A percentile compares a stretch with the other conserved stretches of the same genome.
Conservation (phyloP, 2,113 vertebrate species). For the Gobius niger region DNA sequence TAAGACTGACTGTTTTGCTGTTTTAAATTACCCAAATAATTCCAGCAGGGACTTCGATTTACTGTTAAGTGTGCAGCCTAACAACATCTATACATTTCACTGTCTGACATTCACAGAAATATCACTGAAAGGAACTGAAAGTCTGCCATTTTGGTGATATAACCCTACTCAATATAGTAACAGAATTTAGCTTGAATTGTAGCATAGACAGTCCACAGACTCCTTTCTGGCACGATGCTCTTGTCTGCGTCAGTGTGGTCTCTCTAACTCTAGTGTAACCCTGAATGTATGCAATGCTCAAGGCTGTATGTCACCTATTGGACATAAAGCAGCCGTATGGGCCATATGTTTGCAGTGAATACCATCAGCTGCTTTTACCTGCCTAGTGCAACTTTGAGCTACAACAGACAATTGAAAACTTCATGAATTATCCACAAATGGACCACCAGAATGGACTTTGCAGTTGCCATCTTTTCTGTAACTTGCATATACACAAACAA, state of each 20-base stretch:
- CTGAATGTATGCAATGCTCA: neutral
- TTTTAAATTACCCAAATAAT: too few species aligned
- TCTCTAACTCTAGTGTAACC: neutral
- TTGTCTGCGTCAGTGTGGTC: neutral
- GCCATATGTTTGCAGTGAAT: conserved; percentile 5
- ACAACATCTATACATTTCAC: too few species aligned
- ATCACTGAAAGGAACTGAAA: too few species aligned
- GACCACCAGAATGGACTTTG: too few species aligned
- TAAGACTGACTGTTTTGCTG: too few species aligned
- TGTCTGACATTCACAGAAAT: too few species aligned
- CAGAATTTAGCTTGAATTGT: neutral
- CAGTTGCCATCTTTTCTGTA: too few species aligned
- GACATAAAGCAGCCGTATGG: neutral
- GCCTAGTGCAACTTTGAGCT: conserved; percentile 24
- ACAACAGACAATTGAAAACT: conserved; percentile 29
- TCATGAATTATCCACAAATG: conserved; percentile 6
- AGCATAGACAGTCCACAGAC: neutral
- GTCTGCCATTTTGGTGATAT: too few species aligned
- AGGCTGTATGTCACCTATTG: neutral
- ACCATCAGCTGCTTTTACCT: conserved; percentile 2
- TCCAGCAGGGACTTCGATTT: too few species aligned
- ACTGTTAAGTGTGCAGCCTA: too few species aligned
- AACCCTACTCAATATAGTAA: too few species aligned
- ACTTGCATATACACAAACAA: too few species aligned
- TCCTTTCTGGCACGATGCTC: neutral